phyloP scores from a whole-genome alignment of 1,140 invertebrate genomes.

The Matsumurasca onukii region DNA sequence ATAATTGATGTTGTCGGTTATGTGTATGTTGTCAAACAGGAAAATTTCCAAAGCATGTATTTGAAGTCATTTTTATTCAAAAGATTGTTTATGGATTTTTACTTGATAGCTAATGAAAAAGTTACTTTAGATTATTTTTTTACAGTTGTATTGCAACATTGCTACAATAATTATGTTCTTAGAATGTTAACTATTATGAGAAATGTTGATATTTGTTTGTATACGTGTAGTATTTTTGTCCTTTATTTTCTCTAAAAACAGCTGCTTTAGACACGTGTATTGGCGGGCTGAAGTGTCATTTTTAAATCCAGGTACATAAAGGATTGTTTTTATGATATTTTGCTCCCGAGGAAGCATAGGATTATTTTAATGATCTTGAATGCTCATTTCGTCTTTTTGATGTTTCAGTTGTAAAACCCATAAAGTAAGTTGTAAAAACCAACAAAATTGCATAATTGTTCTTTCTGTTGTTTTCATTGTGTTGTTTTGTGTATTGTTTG shows the following conservation, averaged over 20 bases:
- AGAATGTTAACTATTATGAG: too few relatives aligned
- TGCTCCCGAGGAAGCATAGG: too few relatives aligned
- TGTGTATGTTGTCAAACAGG: background rate
- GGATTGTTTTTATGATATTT: too few relatives aligned
- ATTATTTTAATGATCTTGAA: background rate
- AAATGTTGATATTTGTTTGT: too few relatives aligned
- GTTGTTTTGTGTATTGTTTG: background rate
- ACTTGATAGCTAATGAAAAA: background rate
- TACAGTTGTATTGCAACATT: background rate
- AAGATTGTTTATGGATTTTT: background rate
- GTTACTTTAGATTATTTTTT: background rate
- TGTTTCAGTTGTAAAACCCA: background rate
- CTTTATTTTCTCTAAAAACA: too few relatives aligned
- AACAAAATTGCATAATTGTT: background rate
- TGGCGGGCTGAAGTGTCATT: too few relatives aligned
- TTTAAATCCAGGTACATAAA: too few relatives aligned
- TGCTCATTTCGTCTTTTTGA: background rate
- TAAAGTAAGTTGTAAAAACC: too few relatives aligned
- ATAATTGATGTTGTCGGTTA: background rate
- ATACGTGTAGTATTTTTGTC: too few relatives aligned
- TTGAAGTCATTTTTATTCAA: background rate
- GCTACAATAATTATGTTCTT: too few relatives aligned
- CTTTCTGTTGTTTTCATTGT: background rate
- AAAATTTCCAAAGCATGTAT: background rate
- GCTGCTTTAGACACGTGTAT: too few relatives aligned